Conservation (phyloP, 2,797 vertebrate species). For the Gorsachius magnificus region DNA sequence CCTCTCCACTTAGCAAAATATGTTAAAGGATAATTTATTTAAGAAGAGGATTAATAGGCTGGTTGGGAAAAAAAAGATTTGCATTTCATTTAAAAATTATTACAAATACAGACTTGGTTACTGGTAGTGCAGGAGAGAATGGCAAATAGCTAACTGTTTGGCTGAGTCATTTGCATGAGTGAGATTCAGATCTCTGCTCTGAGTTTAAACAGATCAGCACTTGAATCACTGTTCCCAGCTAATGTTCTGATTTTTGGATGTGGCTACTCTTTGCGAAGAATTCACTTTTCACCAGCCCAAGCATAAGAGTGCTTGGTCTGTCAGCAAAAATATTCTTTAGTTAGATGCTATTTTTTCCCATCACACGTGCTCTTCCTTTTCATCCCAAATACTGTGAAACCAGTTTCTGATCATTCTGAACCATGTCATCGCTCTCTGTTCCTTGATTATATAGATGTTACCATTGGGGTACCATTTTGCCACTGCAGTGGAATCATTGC, state of each 20-base stretch:
- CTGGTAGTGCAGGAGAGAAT: neutral
- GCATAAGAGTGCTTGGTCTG: neutral
- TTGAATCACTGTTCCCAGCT: neutral
- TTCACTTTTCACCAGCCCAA: neutral
- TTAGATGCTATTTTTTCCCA: neutral
- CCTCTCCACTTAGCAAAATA: neutral
- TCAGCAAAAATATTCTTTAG: neutral
- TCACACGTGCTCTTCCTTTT: fast-evolving
- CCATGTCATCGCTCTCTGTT: neutral
- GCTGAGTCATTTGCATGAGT: neutral
- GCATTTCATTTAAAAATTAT: neutral
- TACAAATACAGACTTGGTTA: neutral
- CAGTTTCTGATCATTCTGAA: neutral
- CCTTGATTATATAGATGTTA: neutral
- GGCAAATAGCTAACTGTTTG: neutral
- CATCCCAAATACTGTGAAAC: neutral
- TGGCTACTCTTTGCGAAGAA: neutral
- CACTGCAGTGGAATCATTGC: neutral
- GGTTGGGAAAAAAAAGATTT: neutral
- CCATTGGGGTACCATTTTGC: neutral
- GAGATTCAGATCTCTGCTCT: neutral
- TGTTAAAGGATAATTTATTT: neutral
- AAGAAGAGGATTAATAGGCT: neutral
- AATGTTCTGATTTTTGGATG: neutral
- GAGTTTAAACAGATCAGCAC: neutral